phyloP scores from a whole-genome alignment of 53 echinoderm and acorn worm species.

The Apostichopus leukothele region DNA sequence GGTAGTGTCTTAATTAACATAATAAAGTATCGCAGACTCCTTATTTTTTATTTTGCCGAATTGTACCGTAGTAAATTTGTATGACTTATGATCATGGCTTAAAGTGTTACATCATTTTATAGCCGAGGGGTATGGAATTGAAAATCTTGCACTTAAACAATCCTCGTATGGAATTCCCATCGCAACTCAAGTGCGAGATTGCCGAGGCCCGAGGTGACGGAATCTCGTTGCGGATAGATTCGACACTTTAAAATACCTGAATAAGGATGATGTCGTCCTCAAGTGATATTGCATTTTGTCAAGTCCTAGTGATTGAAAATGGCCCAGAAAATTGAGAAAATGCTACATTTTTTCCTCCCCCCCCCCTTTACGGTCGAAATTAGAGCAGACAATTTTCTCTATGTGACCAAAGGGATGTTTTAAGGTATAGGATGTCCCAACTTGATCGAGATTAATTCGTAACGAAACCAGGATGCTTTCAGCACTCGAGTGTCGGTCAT shows the following conservation, averaged over 20 bases:
- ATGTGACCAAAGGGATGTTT: not conserved
- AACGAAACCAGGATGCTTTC: too few relatives aligned
- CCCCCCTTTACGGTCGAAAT: not conserved
- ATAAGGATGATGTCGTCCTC: constrained; percentile 11
- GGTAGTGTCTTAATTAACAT: too few relatives aligned
- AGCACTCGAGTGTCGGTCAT: not conserved
- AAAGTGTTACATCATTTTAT: too few relatives aligned
- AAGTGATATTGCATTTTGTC: constrained; percentile 28
- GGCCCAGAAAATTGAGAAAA: constrained; percentile 32
- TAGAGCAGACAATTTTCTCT: constrained; percentile 21
- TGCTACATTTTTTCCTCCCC: constrained; percentile 5
- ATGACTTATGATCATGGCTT: too few relatives aligned
- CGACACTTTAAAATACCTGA: constrained; percentile 26
- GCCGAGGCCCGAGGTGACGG: constrained; percentile 16
- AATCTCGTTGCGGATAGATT: not conserved
- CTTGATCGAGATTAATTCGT: too few relatives aligned
- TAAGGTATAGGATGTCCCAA: constrained; percentile 21
- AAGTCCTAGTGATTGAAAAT: constrained; percentile 33
- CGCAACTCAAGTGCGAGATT: not conserved
- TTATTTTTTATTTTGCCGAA: too few relatives aligned
- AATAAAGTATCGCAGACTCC: too few relatives aligned
- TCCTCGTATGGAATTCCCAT: not conserved
- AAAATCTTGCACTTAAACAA: not conserved
- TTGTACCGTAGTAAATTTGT: too few relatives aligned
- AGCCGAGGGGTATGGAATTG: too few relatives aligned